Percentiles rank a stretch among this genome's conserved stretches.
These are phyloP conservation scores for Cheilosia urbana DNA, from an alignment of 2,888 invertebrate genomes.

Conservation along the genomic window DNA sequence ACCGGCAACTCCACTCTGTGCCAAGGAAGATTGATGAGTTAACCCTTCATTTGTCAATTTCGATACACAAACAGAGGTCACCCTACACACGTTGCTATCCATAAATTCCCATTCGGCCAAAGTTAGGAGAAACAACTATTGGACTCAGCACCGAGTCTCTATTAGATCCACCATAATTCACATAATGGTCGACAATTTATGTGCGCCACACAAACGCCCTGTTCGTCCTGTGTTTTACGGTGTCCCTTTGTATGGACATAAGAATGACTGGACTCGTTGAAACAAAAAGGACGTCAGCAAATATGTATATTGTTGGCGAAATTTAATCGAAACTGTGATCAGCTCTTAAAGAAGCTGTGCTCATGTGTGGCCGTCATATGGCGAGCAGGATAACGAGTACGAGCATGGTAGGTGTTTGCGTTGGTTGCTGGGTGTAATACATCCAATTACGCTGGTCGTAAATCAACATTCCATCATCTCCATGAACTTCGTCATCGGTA, in stretches of 20 bases:
- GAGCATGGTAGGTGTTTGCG: slow-evolving; percentile 14
- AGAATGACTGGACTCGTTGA: slow-evolving; percentile 36
- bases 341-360: slow-evolving; percentile 5
- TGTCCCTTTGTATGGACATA: background rate
- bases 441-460: slow-evolving; percentile 64
- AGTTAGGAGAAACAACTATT: slow-evolving; percentile 17
- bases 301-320: background rate
- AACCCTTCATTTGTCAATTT: slow-evolving; percentile 70
- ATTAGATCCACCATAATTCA: slow-evolving; percentile 47
- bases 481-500: slow-evolving; percentile 25
- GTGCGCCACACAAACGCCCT: slow-evolving; percentile 29
- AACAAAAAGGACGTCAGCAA: slow-evolving; percentile 15
- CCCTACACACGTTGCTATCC: slow-evolving; percentile 7
- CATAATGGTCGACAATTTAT: slow-evolving; percentile 56
- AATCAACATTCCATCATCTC: slow-evolving; percentile 65
- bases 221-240: slow-evolving; percentile 39
- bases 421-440: slow-evolving; percentile 43
- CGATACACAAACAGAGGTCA: slow-evolving; percentile 51
- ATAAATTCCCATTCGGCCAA: slow-evolving; percentile 53
- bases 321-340: slow-evolving; percentile 39
- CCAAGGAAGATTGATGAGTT: slow-evolving; percentile 56
- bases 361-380: slow-evolving; percentile 2
- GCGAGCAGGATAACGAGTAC: background rate
- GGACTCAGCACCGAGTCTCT: slow-evolving; percentile 21
- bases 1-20: background rate